Base-by-base conservation (phyloP, 2,888 invertebrate genomes). In the Ephialtes manifestator region DNA sequence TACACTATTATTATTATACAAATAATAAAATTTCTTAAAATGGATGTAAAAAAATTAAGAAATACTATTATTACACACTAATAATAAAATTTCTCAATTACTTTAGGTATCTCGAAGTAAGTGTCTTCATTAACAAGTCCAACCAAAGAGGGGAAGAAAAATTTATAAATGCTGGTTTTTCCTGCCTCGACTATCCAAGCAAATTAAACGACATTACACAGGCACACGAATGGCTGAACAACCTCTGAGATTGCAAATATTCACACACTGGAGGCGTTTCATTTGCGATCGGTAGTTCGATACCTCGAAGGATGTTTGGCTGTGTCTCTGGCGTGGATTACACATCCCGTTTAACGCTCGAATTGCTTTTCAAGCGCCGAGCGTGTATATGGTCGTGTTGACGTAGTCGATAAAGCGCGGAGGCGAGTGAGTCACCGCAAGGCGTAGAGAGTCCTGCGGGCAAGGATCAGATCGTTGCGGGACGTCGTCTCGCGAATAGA, bases 351-450 rank as follows among this genome's bases (percentile, higher is more conserved):
- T 63, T 46, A 35, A 48, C 7, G 39, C 63, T 81, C 51, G 74
- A 35, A 20, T 48, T 46, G 24, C 58, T 46, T 75, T 58, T 28
- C 35, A 53, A 51, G 20, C 74, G 63, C 28, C 18, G 51, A 43
- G 18, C 60, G 63, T 58, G 31, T 74, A 70, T 71, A 68, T 20
- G 75, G 46, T 46, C 35, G 74, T n/a, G 63, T n/a, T 13, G 74
- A 63, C 60, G 60, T 13, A 84, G 84, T 81, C 84, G 84, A 84
- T 84, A 84, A 81, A 75, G 48, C 46, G 48, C 84, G 70, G 60
- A 51, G 75, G 76, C 81, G 75, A 80, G 68, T 84, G 84, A 84
- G 58, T 84, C 84, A 84, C 74, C 81, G 46, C 15, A 7, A n/a
- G 28, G 65, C 70, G 58, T 18, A 72, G 18, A 60, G 58, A 79